A percentile compares a stretch with the other conserved stretches of the same genome.
These are phyloP conservation scores for Bos javanicus DNA, from an alignment of 2,113 vertebrate genomes.

Conservation along the genomic window DNA sequence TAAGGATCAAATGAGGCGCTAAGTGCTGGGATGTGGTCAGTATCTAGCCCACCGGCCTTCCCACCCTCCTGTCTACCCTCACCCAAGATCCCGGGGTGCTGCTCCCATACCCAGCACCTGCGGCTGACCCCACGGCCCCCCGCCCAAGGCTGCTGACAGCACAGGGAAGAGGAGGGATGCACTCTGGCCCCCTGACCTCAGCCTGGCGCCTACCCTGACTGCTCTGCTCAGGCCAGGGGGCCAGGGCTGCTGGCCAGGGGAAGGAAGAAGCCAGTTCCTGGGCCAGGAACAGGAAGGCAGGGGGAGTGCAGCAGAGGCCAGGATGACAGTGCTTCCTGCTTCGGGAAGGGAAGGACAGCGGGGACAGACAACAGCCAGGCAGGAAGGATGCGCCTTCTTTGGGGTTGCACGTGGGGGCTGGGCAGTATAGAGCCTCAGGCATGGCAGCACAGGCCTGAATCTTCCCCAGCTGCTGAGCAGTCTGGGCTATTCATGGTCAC, in stretches of 20 bases:
- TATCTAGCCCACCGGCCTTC: background rate
- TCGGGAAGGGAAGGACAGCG: slow-evolving; percentile 72
- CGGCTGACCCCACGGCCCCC: slow-evolving; percentile 56
- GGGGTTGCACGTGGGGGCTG: slow-evolving; percentile 39
- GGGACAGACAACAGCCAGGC: slow-evolving; percentile 60
- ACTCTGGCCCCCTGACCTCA: slow-evolving; percentile 82
- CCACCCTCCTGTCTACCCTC: background rate
- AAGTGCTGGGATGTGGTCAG: rapidly evolving
- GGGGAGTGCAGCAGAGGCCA: slow-evolving; percentile 77
- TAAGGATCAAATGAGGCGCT: background rate
- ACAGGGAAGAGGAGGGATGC: slow-evolving; percentile 89
- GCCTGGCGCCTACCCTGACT: slow-evolving; percentile 78
- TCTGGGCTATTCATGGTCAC: background rate
- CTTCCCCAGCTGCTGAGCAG: background rate
- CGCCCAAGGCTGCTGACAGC: slow-evolving; percentile 85
- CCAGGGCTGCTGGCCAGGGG: slow-evolving; percentile 77
- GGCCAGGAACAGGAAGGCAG: slow-evolving; percentile 83
- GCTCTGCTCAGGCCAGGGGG: slow-evolving; percentile 75
- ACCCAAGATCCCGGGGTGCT: background rate
- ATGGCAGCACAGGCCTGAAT: background rate
- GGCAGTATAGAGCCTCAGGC: background rate
- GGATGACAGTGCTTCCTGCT: slow-evolving; percentile 83
- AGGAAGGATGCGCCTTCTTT: slow-evolving; percentile 65
- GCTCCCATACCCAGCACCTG: slow-evolving; percentile 14
- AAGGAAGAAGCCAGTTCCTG: slow-evolving; percentile 79